These are phyloP conservation scores for Drosophila baimaii DNA, from an alignment of 1,140 invertebrate genomes.

Conservation along the genomic window DNA sequence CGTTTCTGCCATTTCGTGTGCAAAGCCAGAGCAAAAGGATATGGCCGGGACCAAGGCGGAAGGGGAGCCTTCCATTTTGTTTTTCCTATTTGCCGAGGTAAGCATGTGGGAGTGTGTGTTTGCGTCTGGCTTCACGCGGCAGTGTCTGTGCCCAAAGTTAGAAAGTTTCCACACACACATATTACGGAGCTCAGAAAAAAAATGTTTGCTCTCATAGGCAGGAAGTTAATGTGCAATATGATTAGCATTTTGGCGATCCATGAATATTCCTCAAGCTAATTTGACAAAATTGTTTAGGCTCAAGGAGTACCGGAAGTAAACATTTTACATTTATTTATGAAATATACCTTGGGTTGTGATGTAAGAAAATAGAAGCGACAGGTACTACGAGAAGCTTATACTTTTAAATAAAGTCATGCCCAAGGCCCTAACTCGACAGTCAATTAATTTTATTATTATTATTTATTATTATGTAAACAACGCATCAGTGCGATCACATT, in stretches of 20 bases:
- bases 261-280: background rate
- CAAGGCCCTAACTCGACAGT: too few relatives aligned
- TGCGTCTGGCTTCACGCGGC: slow-evolving; percentile 4
- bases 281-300: slow-evolving; percentile 7
- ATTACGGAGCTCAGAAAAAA: background rate
- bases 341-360: background rate
- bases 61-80: background rate
- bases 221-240: slow-evolving; percentile 26
- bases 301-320: background rate
- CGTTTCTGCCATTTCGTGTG: slow-evolving; percentile 66
- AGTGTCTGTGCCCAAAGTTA: slow-evolving; percentile 18
- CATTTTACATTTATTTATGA: background rate
- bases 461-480: too few relatives aligned
- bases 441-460: too few relatives aligned
- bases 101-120: slow-evolving; percentile 10
- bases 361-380: too few relatives aligned
- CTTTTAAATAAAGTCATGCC: too few relatives aligned
- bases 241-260: slow-evolving; percentile 26
- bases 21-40: slow-evolving; percentile 42
- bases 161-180: slow-evolving; percentile 26
- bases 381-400: background rate
- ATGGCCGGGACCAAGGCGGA: slow-evolving; percentile 2
- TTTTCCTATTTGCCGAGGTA: slow-evolving; percentile 18
- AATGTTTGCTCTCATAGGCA: slow-evolving; percentile 22
- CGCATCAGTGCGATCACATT: too few relatives aligned